phyloP scores from a whole-genome alignment of 2,888 invertebrate species.

The Drosophila mulleri region DNA sequence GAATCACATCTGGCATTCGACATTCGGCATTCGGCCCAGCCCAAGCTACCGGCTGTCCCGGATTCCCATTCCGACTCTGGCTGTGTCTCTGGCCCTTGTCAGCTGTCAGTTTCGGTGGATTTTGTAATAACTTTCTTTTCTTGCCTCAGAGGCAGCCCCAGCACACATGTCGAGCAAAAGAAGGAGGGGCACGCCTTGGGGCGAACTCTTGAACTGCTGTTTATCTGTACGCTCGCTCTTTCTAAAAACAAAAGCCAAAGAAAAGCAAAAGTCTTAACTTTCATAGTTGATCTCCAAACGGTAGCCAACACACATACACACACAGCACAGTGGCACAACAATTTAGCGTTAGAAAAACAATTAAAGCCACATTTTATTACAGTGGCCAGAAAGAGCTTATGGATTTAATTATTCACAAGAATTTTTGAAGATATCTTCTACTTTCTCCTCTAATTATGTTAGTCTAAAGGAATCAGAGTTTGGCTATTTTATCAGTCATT shows the following conservation, averaged over 20 bases:
- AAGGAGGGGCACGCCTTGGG: constrained; percentile 23
- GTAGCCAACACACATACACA: constrained; percentile 34
- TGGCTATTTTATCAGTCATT: background rate
- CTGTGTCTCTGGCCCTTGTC: constrained; percentile 42
- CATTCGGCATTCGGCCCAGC: constrained; percentile 9
- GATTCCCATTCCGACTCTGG: background rate
- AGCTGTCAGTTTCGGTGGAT: constrained; percentile 69
- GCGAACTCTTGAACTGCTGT: constrained; percentile 73
- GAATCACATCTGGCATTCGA: constrained; percentile 31
- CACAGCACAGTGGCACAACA: constrained; percentile 50
- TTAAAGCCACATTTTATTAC: background rate
- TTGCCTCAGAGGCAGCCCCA: constrained; percentile 33
- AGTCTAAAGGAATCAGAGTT: background rate
- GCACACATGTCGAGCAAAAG: constrained; percentile 42
- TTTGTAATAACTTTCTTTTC: constrained; percentile 79
- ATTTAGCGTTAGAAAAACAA: background rate
- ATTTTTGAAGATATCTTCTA: background rate
- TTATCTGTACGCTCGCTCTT: constrained; percentile 66
- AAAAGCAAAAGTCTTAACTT: constrained; percentile 71
- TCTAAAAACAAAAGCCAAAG: constrained; percentile 64
- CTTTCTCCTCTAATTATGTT: background rate
- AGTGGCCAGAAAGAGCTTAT: background rate
- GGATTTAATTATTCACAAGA: background rate
- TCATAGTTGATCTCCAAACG: constrained; percentile 55
- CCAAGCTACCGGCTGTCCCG: constrained; percentile 38